Percentiles rank a stretch among this genome's conserved stretches.
Conservation (phyloP, 2,888 invertebrate genomes). For the Cantharis rufa region DNA sequence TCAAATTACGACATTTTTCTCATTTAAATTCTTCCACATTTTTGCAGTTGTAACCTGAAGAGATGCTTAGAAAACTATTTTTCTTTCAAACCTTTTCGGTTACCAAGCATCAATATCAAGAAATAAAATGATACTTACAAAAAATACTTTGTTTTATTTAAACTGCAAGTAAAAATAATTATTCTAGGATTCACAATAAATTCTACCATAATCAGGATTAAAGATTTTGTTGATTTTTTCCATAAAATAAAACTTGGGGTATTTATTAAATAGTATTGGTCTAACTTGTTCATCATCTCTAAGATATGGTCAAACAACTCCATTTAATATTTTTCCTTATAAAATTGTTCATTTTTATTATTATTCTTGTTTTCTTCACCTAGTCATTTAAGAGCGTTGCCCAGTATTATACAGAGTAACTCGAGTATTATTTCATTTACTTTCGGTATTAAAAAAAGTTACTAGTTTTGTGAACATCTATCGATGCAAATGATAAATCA, state of each 20-base stretch:
- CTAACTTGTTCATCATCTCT: not conserved
- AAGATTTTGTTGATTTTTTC: not conserved
- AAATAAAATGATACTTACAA: not conserved
- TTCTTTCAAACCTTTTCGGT: conserved; percentile 40
- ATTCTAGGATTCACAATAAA: not conserved
- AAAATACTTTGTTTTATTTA: not conserved
- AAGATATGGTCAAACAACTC: not conserved
- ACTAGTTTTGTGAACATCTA: too few species aligned
- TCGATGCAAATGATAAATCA: too few species aligned
- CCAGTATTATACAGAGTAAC: too few species aligned
- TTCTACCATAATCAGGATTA: not conserved
- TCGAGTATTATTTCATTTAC: too few species aligned
- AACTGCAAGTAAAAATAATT: not conserved
- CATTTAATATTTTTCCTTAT: not conserved
- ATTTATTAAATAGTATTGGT: not conserved
- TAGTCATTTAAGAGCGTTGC: not conserved
- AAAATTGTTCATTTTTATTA: not conserved
- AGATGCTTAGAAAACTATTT: conserved; percentile 37
- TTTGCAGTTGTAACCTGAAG: conserved; percentile 17
- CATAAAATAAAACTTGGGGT: not conserved
- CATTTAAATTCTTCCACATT: conserved; percentile 10
- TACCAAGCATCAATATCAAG: not conserved
- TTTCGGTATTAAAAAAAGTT: too few species aligned
- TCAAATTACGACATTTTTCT: conserved; percentile 38
- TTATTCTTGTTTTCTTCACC: not conserved